Evolutionary conservation across 2,797 vertebrate genomes (phyloP).

Genomic region (Chromis chromis): DNA sequence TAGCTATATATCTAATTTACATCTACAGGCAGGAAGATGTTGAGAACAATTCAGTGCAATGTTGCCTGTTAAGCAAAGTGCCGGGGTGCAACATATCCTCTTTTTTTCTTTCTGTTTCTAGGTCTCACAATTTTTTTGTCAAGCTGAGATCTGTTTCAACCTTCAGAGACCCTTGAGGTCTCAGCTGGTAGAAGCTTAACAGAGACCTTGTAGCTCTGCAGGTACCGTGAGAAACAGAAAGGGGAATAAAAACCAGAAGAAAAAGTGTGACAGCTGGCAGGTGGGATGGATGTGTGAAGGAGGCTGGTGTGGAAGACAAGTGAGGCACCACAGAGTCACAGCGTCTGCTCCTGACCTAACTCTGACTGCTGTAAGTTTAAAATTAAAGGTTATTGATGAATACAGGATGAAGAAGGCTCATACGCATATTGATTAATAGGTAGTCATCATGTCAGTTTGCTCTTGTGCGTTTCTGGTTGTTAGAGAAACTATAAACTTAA

Average conservation of each 20-base stretch:
- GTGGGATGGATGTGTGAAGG: background rate
- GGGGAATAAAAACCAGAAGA: background rate
- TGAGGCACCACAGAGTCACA: too few relatives aligned
- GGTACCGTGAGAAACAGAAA: background rate
- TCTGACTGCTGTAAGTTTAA: background rate
- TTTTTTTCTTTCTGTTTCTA: background rate
- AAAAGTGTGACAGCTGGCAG: background rate
- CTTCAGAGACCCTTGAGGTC: background rate
- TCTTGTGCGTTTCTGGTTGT: too few relatives aligned
- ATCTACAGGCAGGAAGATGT: background rate
- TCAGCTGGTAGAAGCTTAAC: background rate
- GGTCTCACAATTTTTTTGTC: background rate
- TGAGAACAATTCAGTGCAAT: background rate
- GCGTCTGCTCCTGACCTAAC: too few relatives aligned
- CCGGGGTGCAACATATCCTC: background rate
- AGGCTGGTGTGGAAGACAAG: background rate
- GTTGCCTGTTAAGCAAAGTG: background rate
- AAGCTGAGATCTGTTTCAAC: background rate
- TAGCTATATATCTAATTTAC: too few relatives aligned
- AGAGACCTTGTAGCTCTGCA: background rate
- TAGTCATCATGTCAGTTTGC: background rate
- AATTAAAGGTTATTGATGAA: background rate
- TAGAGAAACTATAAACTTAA: too few relatives aligned
- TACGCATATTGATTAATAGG: background rate
- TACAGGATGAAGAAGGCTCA: background rate